These are phyloP conservation scores for Epinotia brunnichana DNA, from an alignment of 2,888 invertebrate genomes.

Conservation along the genomic window DNA sequence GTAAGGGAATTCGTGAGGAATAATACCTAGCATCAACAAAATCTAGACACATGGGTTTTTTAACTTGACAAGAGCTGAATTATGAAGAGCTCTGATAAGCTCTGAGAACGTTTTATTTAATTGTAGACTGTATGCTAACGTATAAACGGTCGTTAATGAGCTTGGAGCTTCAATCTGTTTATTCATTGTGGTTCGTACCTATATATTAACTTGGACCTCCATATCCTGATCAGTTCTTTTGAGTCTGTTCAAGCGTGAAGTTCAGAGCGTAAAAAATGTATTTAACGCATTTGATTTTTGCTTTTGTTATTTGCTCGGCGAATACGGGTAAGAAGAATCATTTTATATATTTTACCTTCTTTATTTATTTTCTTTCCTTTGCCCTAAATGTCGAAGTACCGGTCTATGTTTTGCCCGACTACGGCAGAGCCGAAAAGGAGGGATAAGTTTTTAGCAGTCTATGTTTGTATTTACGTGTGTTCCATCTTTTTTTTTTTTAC, in stretches of 20 bases:
- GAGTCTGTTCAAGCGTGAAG: slow-evolving; percentile 4
- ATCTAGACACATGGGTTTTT: not conserved
- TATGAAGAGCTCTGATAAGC: slow-evolving; percentile 3
- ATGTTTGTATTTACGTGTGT: no score
- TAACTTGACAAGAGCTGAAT: not conserved
- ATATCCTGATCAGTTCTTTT: not conserved
- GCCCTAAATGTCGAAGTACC: not conserved
- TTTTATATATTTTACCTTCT: not conserved
- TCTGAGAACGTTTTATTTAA: not conserved
- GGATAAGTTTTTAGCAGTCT: no score
- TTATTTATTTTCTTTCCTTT: no score
- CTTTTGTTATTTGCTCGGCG: not conserved
- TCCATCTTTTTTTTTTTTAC: no score
- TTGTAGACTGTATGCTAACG: not conserved
- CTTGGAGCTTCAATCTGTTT: not conserved
- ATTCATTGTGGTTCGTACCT: not conserved
- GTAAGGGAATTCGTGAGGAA: not conserved
- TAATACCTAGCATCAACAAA: not conserved
- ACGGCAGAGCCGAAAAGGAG: no score
- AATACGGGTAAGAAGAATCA: slow-evolving; percentile 6
- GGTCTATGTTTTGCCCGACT: no score
- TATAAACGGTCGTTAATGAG: not conserved
- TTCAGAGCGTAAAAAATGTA: slow-evolving; percentile 17
- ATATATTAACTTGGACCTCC: slow-evolving; percentile 7
- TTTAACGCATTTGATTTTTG: slow-evolving; percentile 24